Percentiles rank a stretch among this genome's conserved stretches.
These are phyloP conservation scores for Oreochromis aureus DNA, from an alignment of 2,113 vertebrate species.

Conservation along the genomic window DNA sequence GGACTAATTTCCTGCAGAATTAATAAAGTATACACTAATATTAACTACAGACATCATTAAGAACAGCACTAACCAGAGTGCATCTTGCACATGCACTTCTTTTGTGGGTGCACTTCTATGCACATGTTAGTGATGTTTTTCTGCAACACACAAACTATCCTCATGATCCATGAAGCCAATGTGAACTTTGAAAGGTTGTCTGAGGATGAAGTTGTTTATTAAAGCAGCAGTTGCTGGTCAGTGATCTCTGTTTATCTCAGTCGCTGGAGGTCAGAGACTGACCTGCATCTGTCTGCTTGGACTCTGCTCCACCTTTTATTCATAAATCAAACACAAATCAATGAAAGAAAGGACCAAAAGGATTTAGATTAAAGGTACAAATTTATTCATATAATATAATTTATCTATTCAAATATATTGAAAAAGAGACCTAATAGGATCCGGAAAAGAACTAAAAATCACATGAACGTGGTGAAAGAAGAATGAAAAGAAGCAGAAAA, in stretches of 20 bases:
- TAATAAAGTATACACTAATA: background rate
- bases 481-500: background rate
- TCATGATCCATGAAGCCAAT: background rate
- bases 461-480: background rate
- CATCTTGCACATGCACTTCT: background rate
- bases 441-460: fast-evolving
- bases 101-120: background rate
- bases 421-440: background rate
- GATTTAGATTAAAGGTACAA: background rate
- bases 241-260: fast-evolving
- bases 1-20: background rate
- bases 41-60: background rate
- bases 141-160: background rate
- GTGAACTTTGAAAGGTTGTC: background rate
- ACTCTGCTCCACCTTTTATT: background rate
- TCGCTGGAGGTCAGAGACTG: background rate
- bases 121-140: background rate
- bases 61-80: background rate
- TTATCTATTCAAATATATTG: background rate
- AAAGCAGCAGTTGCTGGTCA: background rate
- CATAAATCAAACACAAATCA: background rate
- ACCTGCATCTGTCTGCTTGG: background rate
- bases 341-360: background rate
- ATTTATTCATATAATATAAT: background rate
- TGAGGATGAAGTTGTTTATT: background rate